Evolutionary conservation across 2,113 vertebrate genomes (phyloP).

Genomic region (Micronisus gabar): DNA sequence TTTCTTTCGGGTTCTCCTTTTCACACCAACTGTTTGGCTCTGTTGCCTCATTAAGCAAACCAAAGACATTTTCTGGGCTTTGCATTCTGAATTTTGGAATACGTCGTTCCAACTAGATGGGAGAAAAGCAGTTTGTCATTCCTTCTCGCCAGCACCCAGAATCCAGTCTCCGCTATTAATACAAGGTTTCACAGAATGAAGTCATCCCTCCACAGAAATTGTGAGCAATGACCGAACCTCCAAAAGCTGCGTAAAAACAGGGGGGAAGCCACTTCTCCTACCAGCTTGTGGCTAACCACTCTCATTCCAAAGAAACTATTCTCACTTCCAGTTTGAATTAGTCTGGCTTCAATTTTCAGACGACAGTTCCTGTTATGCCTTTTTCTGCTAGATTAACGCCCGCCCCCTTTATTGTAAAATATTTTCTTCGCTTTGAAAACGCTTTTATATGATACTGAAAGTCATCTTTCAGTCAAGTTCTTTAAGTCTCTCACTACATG

Average conservation of each 20-base stretch:
- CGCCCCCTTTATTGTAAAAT: background rate
- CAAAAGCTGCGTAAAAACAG: background rate
- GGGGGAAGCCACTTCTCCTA: background rate
- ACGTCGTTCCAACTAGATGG: fast-evolving
- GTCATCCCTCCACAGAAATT: background rate
- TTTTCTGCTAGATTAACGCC: background rate
- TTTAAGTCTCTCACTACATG: background rate
- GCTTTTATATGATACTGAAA: background rate
- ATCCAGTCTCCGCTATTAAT: background rate
- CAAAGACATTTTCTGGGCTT: background rate
- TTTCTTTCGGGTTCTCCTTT: background rate
- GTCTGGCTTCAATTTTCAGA: background rate
- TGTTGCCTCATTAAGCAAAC: background rate
- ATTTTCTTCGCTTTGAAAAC: background rate
- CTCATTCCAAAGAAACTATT: background rate
- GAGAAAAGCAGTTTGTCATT: background rate
- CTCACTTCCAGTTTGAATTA: background rate
- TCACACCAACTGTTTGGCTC: background rate
- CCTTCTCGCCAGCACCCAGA: background rate
- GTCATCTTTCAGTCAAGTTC: background rate
- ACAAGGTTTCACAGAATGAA: background rate
- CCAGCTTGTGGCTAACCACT: background rate
- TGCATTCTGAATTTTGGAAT: background rate
- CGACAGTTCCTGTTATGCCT: background rate
- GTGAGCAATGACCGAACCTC: background rate